Evolutionary conservation across 2,888 invertebrate genomes (phyloP).

Genomic region (Myathropa florea): DNA sequence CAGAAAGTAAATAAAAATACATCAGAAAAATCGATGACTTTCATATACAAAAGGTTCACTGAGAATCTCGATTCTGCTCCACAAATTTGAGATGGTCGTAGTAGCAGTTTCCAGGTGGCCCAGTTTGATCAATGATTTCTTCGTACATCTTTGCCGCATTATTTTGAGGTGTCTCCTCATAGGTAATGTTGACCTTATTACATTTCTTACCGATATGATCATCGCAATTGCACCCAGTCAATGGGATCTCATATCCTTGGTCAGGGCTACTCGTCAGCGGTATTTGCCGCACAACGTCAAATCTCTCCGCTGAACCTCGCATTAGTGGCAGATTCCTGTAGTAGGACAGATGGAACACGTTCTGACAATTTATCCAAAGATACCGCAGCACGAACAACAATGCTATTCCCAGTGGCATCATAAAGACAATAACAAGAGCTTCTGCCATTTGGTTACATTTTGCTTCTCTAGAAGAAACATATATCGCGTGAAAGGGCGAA

Average conservation of each 20-base stretch:
- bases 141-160: constrained; percentile 76
- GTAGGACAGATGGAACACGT: constrained; percentile 77
- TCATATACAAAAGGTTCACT: too few relatives aligned
- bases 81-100: constrained; percentile 72
- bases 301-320: constrained; percentile 74
- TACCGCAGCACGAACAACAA: constrained; percentile 77
- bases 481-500: constrained; percentile 73
- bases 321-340: constrained; percentile 73
- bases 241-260: constrained; percentile 77
- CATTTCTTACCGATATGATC: constrained; percentile 62
- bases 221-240: constrained; percentile 76
- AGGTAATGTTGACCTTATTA: constrained; percentile 75
- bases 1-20: not conserved
- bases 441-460: constrained; percentile 77
- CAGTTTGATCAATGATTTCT: constrained; percentile 75
- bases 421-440: constrained; percentile 78
- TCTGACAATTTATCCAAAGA: constrained; percentile 78
- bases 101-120: constrained; percentile 53
- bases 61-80: constrained; percentile 24
- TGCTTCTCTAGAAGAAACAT: constrained; percentile 75
- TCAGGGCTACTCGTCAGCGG: constrained; percentile 65
- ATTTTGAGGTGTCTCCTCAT: constrained; percentile 74
- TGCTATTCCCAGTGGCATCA: constrained; percentile 78
- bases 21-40: not conserved
- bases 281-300: constrained; percentile 76